Conservation (phyloP, 2,888 invertebrate genomes). For the Sarcophaga variegata region DNA sequence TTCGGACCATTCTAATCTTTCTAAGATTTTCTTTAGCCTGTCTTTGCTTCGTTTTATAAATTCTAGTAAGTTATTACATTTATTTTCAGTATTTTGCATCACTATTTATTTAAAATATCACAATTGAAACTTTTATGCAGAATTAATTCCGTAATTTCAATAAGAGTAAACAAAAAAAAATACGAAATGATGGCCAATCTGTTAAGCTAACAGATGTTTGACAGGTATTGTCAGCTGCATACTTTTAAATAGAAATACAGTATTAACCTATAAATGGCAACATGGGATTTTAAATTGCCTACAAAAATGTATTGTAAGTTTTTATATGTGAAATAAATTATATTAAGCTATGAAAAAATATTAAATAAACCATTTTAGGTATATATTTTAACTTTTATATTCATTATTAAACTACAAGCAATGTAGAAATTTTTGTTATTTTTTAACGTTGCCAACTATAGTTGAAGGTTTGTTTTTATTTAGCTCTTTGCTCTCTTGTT, state of each 20-base stretch:
- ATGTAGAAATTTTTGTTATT: no score
- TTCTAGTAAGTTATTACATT: slow-evolving; percentile 47
- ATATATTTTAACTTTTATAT: no score
- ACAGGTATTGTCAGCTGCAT: slow-evolving; percentile 2
- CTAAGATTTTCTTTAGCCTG: slow-evolving; percentile 72
- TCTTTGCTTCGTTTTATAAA: slow-evolving; percentile 67
- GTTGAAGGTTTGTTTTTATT: background rate
- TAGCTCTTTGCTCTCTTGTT: background rate
- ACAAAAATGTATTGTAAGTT: no score
- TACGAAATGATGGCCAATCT: slow-evolving; percentile 20
- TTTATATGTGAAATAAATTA: no score
- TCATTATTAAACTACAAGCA: no score
- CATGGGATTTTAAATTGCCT: no score
- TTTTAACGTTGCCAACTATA: background rate
- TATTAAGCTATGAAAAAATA: no score
- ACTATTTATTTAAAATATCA: background rate
- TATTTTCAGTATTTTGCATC: slow-evolving; percentile 11
- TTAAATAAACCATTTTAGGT: no score
- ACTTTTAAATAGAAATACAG: no score
- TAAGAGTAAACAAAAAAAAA: slow-evolving; percentile 20
- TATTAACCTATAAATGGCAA: no score
- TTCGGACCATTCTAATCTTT: slow-evolving; percentile 75
- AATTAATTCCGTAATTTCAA: no score
- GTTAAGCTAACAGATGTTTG: background rate
- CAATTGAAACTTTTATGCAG: background rate